Evolutionary conservation across 2,888 invertebrate species (phyloP).

Genomic region (Tipula vernalis): DNA sequence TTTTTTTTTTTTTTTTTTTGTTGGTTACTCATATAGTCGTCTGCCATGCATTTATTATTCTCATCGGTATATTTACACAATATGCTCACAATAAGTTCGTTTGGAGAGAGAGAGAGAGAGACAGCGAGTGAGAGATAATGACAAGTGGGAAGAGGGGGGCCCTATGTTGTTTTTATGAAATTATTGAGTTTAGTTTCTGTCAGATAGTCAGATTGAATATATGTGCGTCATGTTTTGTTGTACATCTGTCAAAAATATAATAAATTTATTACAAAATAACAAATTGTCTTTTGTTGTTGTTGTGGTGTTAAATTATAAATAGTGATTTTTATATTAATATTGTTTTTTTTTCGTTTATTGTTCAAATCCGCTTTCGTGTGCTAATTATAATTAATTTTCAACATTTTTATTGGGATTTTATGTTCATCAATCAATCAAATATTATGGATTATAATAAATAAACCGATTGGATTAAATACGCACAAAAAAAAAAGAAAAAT

Average conservation of each 20-base stretch:
- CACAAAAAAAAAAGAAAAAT: neutral
- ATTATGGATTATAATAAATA: neutral
- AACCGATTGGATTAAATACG: neutral
- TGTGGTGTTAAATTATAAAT: neutral
- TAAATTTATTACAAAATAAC: neutral
- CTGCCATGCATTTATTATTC: neutral
- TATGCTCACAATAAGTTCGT: neutral
- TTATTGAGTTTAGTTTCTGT: constrained; percentile 9
- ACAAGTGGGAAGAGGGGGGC: neutral
- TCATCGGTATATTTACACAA: neutral
- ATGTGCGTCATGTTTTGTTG: neutral
- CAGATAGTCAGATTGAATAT: constrained; percentile 7
- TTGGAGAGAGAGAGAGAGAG: neutral
- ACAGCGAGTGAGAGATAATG: too few relatives aligned
- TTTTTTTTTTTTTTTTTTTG: neutral
- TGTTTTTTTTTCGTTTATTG: neutral
- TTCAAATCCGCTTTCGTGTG: neutral
- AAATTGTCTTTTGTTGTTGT: neutral
- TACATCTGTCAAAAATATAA: neutral
- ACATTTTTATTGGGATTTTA: neutral
- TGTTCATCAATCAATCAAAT: neutral
- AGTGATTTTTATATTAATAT: neutral
- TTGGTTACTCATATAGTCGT: neutral
- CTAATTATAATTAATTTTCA: neutral
- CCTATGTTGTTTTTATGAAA: neutral